Evolutionary conservation across 2,797 vertebrate genomes (phyloP).

Genomic region (Rhinatrema bivittatum): DNA sequence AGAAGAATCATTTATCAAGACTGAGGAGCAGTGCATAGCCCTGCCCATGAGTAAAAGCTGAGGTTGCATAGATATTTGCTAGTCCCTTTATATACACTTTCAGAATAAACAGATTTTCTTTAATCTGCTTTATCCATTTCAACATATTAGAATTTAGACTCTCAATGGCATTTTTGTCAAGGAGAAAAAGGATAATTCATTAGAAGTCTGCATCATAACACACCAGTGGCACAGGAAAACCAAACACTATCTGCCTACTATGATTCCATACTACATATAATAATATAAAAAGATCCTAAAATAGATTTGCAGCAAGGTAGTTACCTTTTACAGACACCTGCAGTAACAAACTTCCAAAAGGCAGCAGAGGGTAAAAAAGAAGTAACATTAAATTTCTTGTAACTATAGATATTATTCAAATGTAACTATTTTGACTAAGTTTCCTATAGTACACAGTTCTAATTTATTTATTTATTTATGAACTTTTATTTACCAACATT

Average conservation of each 20-base stretch:
- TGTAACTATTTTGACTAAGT: too few relatives aligned
- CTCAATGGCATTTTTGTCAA: neutral
- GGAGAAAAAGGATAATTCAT: constrained; percentile 10
- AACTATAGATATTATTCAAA: constrained; percentile 11
- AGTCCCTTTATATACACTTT: too few relatives aligned
- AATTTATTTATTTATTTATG: too few relatives aligned
- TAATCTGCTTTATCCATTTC: too few relatives aligned
- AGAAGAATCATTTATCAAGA: too few relatives aligned
- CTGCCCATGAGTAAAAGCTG: constrained; percentile 7
- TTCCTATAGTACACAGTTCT: too few relatives aligned
- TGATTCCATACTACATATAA: constrained; percentile 1
- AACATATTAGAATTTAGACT: neutral
- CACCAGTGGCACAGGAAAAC: constrained; percentile 22
- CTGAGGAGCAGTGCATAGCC: too few relatives aligned
- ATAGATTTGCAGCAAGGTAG: constrained; percentile 36
- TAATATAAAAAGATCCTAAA: constrained; percentile 9
- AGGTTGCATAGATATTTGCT: too few relatives aligned
- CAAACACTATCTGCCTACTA: constrained; percentile 27
- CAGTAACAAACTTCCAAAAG: constrained; percentile 70
- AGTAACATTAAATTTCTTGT: constrained; percentile 39
- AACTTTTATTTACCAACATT: too few relatives aligned
- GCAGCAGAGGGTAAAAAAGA: constrained; percentile 75
- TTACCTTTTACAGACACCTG: constrained; percentile 75
- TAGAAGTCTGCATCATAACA: constrained; percentile 5
- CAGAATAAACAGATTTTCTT: too few relatives aligned